A percentile compares a stretch with the other conserved stretches of the same genome.
Conservation (phyloP, 2,888 invertebrate species). For the Chymomyza caudatula region DNA sequence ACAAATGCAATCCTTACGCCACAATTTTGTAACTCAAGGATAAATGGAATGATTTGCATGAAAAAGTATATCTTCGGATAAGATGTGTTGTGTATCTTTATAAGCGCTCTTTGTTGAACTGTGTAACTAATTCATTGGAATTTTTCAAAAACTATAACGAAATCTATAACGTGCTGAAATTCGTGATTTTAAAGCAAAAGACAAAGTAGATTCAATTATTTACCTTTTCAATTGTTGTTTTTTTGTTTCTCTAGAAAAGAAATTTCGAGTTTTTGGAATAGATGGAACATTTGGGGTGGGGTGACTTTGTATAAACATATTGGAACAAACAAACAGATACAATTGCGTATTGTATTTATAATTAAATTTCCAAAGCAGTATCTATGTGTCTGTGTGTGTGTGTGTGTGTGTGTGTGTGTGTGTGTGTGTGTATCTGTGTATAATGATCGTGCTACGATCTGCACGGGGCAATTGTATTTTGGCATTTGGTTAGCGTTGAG, state of each 20-base stretch:
- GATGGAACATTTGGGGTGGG: neutral
- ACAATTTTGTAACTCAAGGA: too few species aligned
- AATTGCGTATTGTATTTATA: constrained; percentile 54
- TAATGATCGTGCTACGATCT: constrained; percentile 6
- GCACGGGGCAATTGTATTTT: too few species aligned
- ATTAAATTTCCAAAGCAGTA: constrained; percentile 48
- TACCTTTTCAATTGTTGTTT: neutral
- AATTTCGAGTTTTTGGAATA: neutral
- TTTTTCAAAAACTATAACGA: neutral
- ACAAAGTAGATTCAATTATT: neutral
- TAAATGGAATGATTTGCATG: too few species aligned
- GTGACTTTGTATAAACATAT: constrained; percentile 45
- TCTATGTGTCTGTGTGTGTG: neutral
- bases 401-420: constrained; percentile 16
- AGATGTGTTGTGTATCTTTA: too few species aligned
- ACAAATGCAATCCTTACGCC: too few species aligned
- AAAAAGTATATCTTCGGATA: too few species aligned
- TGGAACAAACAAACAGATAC: constrained; percentile 39
- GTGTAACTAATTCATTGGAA: neutral
- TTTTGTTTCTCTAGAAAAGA: neutral
- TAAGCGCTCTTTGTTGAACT: too few species aligned
- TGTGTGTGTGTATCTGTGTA: constrained; percentile 1
- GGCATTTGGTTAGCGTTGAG: constrained; percentile 35
- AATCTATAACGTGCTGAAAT: too few species aligned
- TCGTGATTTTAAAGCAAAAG: neutral